phyloP scores from a whole-genome alignment of 2,888 invertebrate species.

The Agelastica alni region DNA sequence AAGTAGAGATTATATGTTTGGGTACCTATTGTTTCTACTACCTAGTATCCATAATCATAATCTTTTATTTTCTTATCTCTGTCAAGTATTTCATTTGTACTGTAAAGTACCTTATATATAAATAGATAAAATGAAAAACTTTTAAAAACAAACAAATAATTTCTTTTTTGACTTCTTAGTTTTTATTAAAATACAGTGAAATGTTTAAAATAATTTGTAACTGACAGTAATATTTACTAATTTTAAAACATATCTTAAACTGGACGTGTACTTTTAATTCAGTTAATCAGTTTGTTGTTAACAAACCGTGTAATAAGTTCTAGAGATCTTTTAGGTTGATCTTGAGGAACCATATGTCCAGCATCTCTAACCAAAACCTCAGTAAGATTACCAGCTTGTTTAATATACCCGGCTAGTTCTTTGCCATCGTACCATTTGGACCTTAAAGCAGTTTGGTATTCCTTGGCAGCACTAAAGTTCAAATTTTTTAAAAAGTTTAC shows the following conservation, averaged over 20 bases:
- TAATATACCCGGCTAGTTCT: conserved; percentile 74
- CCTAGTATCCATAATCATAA: no score
- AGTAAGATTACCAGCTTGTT: conserved; percentile 68
- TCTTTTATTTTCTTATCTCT: no score
- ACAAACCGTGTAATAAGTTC: conserved; percentile 63
- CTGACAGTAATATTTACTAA: not conserved
- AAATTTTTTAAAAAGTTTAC: conserved; percentile 73
- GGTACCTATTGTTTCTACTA: no score
- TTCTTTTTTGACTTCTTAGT: no score
- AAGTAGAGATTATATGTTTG: no score
- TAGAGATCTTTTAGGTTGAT: conserved; percentile 75
- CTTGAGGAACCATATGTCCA: conserved; percentile 80
- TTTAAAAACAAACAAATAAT: no score
- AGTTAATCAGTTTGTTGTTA: no score
- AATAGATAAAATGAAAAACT: no score
- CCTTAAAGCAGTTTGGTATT: conserved; percentile 67
- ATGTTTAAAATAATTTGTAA: not conserved
- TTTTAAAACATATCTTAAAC: conserved; percentile 13
- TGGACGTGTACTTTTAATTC: no score
- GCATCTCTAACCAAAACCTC: conserved; percentile 76
- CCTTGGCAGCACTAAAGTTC: conserved; percentile 66
- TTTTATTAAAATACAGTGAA: no score
- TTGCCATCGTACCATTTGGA: conserved; percentile 69
- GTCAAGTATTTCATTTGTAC: no score
- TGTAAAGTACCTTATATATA: no score